Evolutionary conservation across 2,888 invertebrate species (phyloP).

Genomic region (Rugalucina vietnamica): DNA sequence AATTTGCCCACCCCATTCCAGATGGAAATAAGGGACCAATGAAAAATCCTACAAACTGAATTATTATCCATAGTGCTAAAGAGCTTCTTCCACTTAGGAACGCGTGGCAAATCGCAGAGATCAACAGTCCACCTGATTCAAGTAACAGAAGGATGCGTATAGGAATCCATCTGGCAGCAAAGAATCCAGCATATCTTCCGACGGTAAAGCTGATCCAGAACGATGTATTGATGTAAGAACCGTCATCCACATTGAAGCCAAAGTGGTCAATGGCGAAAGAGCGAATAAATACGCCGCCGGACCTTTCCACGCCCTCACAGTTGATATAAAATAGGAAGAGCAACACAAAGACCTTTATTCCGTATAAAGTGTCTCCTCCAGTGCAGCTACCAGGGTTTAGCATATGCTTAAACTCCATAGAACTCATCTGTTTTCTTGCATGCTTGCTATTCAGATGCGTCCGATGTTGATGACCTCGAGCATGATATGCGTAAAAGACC

Average conservation of each 20-base stretch:
- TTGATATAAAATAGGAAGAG: slow-evolving; percentile 69
- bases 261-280: slow-evolving; percentile 71
- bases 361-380: slow-evolving; percentile 64
- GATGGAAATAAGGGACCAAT: slow-evolving; percentile 70
- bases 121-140: slow-evolving; percentile 58
- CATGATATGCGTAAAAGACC: slow-evolving; percentile 62
- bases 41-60: slow-evolving; percentile 64
- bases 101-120: slow-evolving; percentile 59
- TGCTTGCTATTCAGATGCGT: not conserved
- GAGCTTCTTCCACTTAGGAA: slow-evolving; percentile 61
- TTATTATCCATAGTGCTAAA: slow-evolving; percentile 67
- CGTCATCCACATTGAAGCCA: slow-evolving; percentile 63
- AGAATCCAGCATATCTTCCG: slow-evolving; percentile 66
- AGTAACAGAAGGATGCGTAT: slow-evolving; percentile 64
- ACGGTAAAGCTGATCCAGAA: slow-evolving; percentile 73
- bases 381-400: slow-evolving; percentile 67
- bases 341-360: slow-evolving; percentile 57
- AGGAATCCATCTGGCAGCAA: slow-evolving; percentile 65
- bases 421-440: no score
- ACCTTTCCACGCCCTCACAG: slow-evolving; percentile 70
- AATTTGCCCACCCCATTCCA: slow-evolving; percentile 72
- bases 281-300: slow-evolving; percentile 72
- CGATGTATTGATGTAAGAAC: slow-evolving; percentile 68
- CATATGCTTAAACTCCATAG: slow-evolving; percentile 48
- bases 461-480: not conserved